Evolutionary conservation across 2,888 invertebrate genomes (phyloP).

Genomic region (Globia sparganii): DNA sequence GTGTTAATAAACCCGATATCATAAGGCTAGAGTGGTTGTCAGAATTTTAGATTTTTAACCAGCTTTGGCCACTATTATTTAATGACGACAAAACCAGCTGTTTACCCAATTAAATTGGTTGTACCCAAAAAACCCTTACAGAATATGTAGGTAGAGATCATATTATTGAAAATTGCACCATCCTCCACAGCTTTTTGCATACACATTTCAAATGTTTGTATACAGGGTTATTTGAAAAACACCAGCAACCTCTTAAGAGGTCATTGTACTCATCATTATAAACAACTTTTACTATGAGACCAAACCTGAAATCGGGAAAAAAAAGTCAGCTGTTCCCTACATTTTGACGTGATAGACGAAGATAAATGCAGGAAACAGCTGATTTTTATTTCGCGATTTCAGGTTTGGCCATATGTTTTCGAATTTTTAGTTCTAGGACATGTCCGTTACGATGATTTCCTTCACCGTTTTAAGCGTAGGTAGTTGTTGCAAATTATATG

Average conservation of each 20-base stretch:
- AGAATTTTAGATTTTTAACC: conserved; percentile 1
- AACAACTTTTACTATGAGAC: too few species aligned
- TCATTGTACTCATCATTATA: too few species aligned
- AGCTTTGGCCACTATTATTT: neutral
- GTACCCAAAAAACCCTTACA: neutral
- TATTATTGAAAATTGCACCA: neutral
- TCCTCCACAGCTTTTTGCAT: neutral
- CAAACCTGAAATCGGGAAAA: too few species aligned
- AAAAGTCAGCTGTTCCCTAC: too few species aligned
- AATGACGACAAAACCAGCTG: neutral
- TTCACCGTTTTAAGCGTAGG: too few species aligned
- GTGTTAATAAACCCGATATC: conserved; percentile 9
- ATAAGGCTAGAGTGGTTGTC: neutral
- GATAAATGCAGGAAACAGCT: too few species aligned
- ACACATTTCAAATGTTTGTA: neutral
- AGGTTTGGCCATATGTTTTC: neutral
- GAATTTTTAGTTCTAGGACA: neutral
- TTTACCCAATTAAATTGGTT: neutral
- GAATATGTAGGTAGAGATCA: neutral
- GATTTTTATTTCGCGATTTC: too few species aligned
- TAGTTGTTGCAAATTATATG: too few species aligned
- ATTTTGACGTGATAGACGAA: too few species aligned
- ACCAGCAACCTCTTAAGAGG: too few species aligned
- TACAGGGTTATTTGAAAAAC: too few species aligned
- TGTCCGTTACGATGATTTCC: too few species aligned